Evolutionary conservation across 2,888 invertebrate genomes (phyloP).

Genomic region (Tenthredo distinguenda): DNA sequence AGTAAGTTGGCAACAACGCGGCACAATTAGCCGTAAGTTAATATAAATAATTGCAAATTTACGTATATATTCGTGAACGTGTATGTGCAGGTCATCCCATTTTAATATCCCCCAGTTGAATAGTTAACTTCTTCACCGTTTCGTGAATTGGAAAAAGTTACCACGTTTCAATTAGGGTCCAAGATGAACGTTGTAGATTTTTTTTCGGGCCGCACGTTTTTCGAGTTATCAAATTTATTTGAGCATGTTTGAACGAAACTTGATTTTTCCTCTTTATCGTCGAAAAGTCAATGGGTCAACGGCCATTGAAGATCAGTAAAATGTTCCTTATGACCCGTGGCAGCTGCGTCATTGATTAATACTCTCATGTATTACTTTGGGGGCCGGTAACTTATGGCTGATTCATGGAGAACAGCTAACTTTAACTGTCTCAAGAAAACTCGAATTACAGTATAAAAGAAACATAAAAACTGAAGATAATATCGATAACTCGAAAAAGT

Average conservation of each 20-base stretch:
- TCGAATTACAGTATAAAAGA: neutral
- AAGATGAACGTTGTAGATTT: neutral
- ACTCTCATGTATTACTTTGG: neutral
- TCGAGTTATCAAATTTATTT: neutral
- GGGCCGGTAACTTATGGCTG: neutral
- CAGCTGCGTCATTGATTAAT: neutral
- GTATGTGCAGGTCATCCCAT: neutral
- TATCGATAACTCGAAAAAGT: neutral
- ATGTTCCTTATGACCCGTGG: neutral
- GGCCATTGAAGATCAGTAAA: neutral
- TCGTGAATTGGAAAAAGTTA: neutral
- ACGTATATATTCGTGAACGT: neutral
- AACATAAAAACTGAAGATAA: neutral
- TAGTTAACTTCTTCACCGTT: neutral
- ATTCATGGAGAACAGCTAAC: neutral
- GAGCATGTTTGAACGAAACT: neutral
- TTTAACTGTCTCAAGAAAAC: neutral
- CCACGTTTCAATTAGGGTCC: neutral
- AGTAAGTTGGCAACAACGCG: neutral
- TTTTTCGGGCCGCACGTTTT: neutral
- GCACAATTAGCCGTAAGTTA: neutral
- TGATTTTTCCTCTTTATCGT: neutral
- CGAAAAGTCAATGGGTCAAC: neutral
- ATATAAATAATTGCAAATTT: neutral
- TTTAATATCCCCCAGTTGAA: neutral